Conservation (phyloP, 2,888 invertebrate species). For the Cheilosia vernalis region DNA sequence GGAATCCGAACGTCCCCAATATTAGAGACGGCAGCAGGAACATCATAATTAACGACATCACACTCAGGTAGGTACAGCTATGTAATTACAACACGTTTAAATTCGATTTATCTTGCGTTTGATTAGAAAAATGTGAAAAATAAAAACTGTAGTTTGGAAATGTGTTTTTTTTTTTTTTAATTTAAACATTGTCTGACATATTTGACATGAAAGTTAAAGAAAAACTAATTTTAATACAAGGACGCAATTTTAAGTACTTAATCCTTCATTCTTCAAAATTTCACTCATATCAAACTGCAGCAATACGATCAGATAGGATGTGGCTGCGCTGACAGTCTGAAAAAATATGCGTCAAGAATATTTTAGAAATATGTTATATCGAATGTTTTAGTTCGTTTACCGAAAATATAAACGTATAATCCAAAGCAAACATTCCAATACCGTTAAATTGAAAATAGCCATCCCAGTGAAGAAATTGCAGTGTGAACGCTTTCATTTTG, state of each 20-base stretch:
- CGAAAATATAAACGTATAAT: slow-evolving; percentile 83
- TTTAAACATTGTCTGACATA: too few relatives aligned
- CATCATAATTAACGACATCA: too few relatives aligned
- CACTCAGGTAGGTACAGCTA: too few relatives aligned
- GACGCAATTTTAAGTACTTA: slow-evolving; percentile 63
- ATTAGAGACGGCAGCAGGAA: too few relatives aligned
- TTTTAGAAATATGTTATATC: background rate
- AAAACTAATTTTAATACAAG: too few relatives aligned
- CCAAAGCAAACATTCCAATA: slow-evolving; percentile 82
- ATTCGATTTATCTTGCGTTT: too few relatives aligned
- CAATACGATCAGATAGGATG: slow-evolving; percentile 83
- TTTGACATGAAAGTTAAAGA: too few relatives aligned
- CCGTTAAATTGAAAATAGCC: slow-evolving; percentile 83
- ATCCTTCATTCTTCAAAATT: slow-evolving; percentile 79
- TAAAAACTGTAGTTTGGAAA: too few relatives aligned
- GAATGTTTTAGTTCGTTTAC: slow-evolving; percentile 76
- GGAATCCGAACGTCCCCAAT: too few relatives aligned
- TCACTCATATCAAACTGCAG: slow-evolving; percentile 83
- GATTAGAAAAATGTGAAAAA: too few relatives aligned
- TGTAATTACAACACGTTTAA: too few relatives aligned
- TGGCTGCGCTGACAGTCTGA: slow-evolving; percentile 83
- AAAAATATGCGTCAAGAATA: slow-evolving; percentile 3
- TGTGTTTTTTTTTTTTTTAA: too few relatives aligned
- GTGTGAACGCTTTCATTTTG: slow-evolving; percentile 83
- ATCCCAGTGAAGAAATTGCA: slow-evolving; percentile 83